Base-by-base conservation (phyloP, 2,797 vertebrate genomes). In the Trachurus trachurus region DNA sequence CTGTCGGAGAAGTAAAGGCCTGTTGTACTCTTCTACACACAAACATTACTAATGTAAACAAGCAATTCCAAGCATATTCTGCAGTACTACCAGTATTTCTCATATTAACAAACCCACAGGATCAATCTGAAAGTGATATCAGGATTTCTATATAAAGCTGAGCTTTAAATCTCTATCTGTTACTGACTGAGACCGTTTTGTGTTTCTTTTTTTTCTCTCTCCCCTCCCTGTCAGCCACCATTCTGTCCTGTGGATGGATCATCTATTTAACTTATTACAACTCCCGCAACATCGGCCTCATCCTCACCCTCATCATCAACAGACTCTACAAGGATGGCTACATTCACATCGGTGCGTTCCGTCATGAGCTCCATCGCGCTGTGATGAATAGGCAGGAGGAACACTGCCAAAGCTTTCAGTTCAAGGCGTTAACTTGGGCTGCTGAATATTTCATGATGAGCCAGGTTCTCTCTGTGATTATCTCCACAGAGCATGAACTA, bases 241-340 rank as follows among this genome's bases (percentile, higher is more conserved):
- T 99, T 95, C 96, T 99, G 92, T 99, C 98, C 93, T 99, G 98
- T 93, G 98, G 98, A 94, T 99, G 98, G 98, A 99, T 99, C 90
- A 99, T 99, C 94, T 99, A 99, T 93, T 94, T 99, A 89, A 99
- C 97, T 9, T 99, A 99, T 83, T 99, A 99, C 89, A 99, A 99
- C 95, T 99, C 98, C 83, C 96, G 98, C 86, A 99, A 99, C 94
- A 96, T 99, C 77, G 98, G 98, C 92, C 96, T 99, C 81, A 96
- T 99, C 93, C 95, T 99, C 93, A 99, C 98, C 1, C 86, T 98
- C 86, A 96, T 99, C 92, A 96, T 99, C 89, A 99, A 99, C 93
- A 94, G 97, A 88, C 95, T 99, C 31, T 97, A 97, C 94, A 99
- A 99, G 92, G 96, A 97, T 97, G 98, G 98, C 93, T 98, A 99